Conservation (phyloP, 1,140 invertebrate genomes). For the Drosophila mayri region DNA sequence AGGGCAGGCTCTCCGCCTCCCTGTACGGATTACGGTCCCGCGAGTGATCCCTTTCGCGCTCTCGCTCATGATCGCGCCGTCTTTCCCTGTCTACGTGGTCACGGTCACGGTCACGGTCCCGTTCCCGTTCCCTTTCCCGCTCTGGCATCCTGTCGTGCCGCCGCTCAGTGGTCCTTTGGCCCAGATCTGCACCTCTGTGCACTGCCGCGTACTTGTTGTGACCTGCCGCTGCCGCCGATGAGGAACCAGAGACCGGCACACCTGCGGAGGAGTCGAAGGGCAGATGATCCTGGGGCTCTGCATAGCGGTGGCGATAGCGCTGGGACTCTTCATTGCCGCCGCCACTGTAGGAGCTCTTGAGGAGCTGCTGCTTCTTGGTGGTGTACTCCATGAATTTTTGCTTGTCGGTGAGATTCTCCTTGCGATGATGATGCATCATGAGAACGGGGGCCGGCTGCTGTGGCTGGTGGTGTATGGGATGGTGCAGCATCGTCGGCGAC, state of each 20-base stretch:
- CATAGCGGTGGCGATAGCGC: conserved; percentile 77
- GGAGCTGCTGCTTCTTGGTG: conserved; percentile 67
- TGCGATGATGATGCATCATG: conserved; percentile 47
- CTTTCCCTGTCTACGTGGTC: conserved; percentile 30
- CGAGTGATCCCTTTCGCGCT: conserved; percentile 54
- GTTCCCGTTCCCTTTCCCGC: conserved; percentile 7
- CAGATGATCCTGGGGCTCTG: conserved; percentile 72
- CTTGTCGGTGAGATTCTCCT: conserved; percentile 81
- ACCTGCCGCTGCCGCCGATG: neutral
- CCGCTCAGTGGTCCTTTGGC: conserved; percentile 40
- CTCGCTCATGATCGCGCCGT: conserved; percentile 36
- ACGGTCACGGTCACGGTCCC: conserved; percentile 6
- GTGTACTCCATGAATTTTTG: conserved; percentile 81
- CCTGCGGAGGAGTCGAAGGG: conserved; percentile 57
- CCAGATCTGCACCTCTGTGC: conserved; percentile 53
- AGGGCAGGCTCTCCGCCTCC: conserved; percentile 82
- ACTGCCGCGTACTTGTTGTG: conserved; percentile 75
- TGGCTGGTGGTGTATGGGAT: conserved; percentile 25
- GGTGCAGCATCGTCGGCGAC: conserved; percentile 4
- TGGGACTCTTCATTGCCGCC: conserved; percentile 59
- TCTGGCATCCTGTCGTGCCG: conserved; percentile 17
- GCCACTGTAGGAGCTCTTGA: conserved; percentile 50
- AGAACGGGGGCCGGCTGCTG: conserved; percentile 2
- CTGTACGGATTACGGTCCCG: conserved; percentile 79
- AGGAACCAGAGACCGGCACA: conserved; percentile 6